phyloP scores from a whole-genome alignment of 2,888 invertebrate genomes.

The Thelaira solivaga region DNA sequence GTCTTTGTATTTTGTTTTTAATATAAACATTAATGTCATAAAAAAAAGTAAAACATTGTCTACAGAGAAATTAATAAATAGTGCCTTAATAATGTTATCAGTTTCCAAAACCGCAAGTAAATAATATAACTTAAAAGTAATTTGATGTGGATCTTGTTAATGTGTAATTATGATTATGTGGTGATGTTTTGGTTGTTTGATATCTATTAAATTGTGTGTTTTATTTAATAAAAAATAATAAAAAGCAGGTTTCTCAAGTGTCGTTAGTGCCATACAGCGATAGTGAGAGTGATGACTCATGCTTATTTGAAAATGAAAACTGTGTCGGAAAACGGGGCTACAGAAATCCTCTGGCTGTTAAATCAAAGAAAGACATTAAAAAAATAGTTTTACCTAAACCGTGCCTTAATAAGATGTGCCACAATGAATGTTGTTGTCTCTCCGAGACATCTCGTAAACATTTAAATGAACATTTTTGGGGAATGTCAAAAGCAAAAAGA shows the following conservation, averaged over 20 bases:
- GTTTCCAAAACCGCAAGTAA: conserved; percentile 25
- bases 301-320: conserved; percentile 38
- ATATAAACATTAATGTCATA: too few relatives aligned
- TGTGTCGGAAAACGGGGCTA: conserved; percentile 36
- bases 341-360: conserved; percentile 32
- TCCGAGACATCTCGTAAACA: conserved; percentile 37
- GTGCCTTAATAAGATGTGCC: conserved; percentile 39
- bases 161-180: conserved; percentile 19
- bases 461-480: conserved; percentile 41
- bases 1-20: too few relatives aligned
- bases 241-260: conserved; percentile 24
- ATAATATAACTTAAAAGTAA: conserved; percentile 22
- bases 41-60: conserved; percentile 23
- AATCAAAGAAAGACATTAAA: conserved; percentile 38
- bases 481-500: conserved; percentile 35
- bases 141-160: conserved; percentile 24
- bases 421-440: conserved; percentile 36
- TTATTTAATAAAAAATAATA: conserved; percentile 15
- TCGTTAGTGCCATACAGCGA: conserved; percentile 28
- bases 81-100: conserved; percentile 27
- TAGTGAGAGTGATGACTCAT: conserved; percentile 28
- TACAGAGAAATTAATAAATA: conserved; percentile 19
- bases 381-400: conserved; percentile 31
- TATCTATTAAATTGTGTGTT: conserved; percentile 23
- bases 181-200: conserved; percentile 20